Base-by-base conservation (phyloP, 2,113 vertebrate species). In the Athene cunicularia region DNA sequence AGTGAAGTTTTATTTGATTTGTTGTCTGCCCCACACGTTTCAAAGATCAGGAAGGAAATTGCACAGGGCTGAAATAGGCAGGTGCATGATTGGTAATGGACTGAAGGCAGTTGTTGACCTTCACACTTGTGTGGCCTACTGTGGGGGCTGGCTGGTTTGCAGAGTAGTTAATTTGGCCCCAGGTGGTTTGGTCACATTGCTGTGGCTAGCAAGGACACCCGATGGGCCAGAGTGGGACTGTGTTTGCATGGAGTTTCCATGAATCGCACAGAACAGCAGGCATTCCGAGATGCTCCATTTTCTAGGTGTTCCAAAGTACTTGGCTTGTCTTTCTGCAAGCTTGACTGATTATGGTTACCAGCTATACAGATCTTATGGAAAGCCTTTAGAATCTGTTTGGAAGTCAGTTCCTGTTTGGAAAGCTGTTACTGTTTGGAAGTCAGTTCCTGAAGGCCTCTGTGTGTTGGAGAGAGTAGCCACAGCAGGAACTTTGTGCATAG, bases 221-320 rank as follows among this genome's bases (percentile, higher is more conserved):
- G 1, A 22, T 22, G 41, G 37, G 60, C 56, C 45, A 52, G 41
- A 47, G 24, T 0, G 0, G 67, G 27, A 19, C 63, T 68, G 15
- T 7, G 5, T 28, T 55, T 50, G 19, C 35, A 21, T 10, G 21
- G 17, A 52, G 30, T 84, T 84, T 56, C 60, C 18, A 33, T 6
- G 35, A 23, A 52, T 12, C 53, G 70, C n/a, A 67, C 33, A 70
- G 27, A 80, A 41, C 21, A 71, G 55, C 11, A 53, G 8, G 12
- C 32, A 37, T 75, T 90, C 75, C 1, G 1, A 87, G 43, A 71
- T 52, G 28, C 5, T 79, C 45, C 39, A 9, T 43, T 66, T 59
- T 63, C 39, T 47, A 28, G 6, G 39, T 87, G 6, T 77, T 86
- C 68, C 16, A 93, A 93, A 93, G 35, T 73, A 35, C 24, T 91